Conservation (phyloP, 2,113 vertebrate species). For the Atlantisia rogersi region DNA sequence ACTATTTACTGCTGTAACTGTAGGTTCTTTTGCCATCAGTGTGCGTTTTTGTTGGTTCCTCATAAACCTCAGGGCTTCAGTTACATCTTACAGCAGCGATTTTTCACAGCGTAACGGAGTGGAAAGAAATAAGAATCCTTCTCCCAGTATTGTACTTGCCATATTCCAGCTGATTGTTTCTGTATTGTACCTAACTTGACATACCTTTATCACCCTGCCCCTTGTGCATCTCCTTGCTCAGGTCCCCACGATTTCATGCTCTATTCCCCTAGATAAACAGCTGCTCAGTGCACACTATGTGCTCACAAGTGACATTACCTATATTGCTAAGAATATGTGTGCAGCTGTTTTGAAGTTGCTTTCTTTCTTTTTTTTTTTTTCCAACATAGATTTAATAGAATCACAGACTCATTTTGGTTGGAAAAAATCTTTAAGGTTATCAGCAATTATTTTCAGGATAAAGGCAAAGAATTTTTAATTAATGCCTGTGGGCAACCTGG, state of each 20-base stretch:
- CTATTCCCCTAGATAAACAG: neutral
- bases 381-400: neutral
- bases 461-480: neutral
- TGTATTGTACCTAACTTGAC: neutral
- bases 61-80: neutral
- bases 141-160: neutral
- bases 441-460: neutral
- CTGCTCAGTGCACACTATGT: neutral
- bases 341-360: neutral
- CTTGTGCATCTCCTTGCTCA: neutral
- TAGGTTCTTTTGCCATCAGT: neutral
- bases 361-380: neutral
- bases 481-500: neutral
- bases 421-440: too few species aligned
- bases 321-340: neutral
- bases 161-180: neutral
- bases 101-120: neutral
- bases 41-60: neutral
- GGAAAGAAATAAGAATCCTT: neutral
- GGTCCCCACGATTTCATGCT: neutral
- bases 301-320: neutral
- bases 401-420: too few species aligned
- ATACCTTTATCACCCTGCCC: neutral
- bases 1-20: neutral
- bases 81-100: neutral